phyloP scores from a whole-genome alignment of 2,888 invertebrate species.

The Abrostola triplasia region DNA sequence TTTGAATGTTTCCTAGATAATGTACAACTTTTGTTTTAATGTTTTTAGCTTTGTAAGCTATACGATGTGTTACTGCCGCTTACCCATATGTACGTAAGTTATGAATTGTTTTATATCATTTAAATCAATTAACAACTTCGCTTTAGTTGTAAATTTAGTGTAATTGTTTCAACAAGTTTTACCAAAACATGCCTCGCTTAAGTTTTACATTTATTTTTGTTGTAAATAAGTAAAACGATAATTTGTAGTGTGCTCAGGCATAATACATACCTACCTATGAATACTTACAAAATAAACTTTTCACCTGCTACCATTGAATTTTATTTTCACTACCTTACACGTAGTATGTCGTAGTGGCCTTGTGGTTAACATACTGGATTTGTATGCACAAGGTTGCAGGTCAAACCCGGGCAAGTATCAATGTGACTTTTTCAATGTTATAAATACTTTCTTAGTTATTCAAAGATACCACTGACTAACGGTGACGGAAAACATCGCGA shows the following conservation, averaged over 20 bases:
- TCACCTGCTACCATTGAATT: slow-evolving; percentile 72
- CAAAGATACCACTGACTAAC: too few species aligned
- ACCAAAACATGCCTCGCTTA: slow-evolving; percentile 88
- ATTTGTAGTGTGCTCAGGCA: slow-evolving; percentile 82
- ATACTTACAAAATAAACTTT: slow-evolving; percentile 78
- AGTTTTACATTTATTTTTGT: slow-evolving; percentile 77
- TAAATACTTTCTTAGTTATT: too few species aligned
- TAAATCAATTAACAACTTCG: slow-evolving; percentile 51
- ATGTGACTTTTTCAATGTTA: too few species aligned
- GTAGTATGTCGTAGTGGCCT: too few species aligned
- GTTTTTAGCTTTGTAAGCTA: slow-evolving; percentile 55
- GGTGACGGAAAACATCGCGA: too few species aligned
- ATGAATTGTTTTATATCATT: slow-evolving; percentile 33
- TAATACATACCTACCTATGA: slow-evolving; percentile 76
- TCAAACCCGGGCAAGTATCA: too few species aligned
- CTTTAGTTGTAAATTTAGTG: slow-evolving; percentile 69
- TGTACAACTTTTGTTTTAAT: slow-evolving; percentile 71
- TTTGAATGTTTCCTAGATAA: slow-evolving; percentile 74
- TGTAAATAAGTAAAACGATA: slow-evolving; percentile 77
- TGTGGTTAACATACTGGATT: too few species aligned
- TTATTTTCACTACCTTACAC: slow-evolving; percentile 42
- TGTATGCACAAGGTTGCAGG: too few species aligned
- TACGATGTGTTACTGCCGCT: slow-evolving; percentile 47
- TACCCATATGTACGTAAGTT: slow-evolving; percentile 40
- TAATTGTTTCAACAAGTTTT: slow-evolving; percentile 83